Evolutionary conservation across 1,140 invertebrate species (phyloP).

Genomic region (Anoplophora glabripennis): DNA sequence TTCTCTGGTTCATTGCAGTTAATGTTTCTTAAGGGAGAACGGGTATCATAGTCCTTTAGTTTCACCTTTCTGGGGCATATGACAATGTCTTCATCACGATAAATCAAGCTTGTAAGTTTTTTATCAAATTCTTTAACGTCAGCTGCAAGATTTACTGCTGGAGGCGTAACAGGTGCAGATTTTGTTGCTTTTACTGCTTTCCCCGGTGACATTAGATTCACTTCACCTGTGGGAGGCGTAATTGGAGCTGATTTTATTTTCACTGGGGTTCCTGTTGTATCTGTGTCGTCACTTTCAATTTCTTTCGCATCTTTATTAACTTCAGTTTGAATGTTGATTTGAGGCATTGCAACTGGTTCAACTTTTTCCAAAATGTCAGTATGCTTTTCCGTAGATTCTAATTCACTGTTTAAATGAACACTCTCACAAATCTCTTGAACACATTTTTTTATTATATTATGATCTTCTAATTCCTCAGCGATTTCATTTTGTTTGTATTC

Average conservation of each 20-base stretch:
- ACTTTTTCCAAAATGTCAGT: neutral
- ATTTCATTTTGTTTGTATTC: neutral
- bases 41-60: slow-evolving; percentile 15
- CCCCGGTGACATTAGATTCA: neutral
- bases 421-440: too few species aligned
- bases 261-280: too few species aligned
- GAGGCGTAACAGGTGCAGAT: slow-evolving; percentile 21
- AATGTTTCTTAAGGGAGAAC: slow-evolving; percentile 35
- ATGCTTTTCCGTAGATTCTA: neutral
- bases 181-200: slow-evolving; percentile 17
- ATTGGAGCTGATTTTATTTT: slow-evolving; percentile 18
- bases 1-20: slow-evolving; percentile 27
- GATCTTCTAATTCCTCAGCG: neutral
- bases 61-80: slow-evolving; percentile 26
- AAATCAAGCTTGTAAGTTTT: slow-evolving; percentile 43
- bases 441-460: too few species aligned
- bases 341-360: too few species aligned
- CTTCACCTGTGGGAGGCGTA: slow-evolving; percentile 9
- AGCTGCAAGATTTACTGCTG: slow-evolving; percentile 25
- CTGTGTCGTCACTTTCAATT: neutral
- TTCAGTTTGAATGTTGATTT: too few species aligned
- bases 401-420: too few species aligned
- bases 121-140: slow-evolving; percentile 39
- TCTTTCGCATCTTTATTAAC: neutral
- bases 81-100: slow-evolving; percentile 38